These are phyloP conservation scores for Odontothrips loti DNA, from an alignment of 2,888 invertebrate species.

Conservation along the genomic window DNA sequence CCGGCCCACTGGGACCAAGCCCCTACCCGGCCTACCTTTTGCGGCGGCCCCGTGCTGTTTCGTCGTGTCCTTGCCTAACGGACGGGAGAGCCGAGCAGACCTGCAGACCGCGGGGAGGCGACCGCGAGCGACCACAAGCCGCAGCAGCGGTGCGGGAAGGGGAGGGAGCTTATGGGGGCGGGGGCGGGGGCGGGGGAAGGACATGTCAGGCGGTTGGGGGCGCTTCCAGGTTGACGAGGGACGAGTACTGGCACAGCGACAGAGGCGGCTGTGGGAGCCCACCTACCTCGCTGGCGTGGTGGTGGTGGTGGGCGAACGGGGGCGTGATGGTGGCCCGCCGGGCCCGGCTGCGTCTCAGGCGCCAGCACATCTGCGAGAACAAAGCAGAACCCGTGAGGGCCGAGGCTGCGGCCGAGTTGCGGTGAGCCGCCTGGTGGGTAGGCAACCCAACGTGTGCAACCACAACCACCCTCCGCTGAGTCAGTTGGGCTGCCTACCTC, in stretches of 20 bases:
- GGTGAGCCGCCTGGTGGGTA: too few relatives aligned
- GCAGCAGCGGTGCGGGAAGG: background rate
- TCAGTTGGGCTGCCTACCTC: too few relatives aligned
- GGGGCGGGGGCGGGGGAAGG: background rate
- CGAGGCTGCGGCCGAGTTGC: too few relatives aligned
- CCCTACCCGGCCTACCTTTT: too few relatives aligned
- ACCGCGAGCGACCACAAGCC: background rate
- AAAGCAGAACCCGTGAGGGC: background rate
- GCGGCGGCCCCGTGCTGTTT: background rate
- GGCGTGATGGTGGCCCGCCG: slow-evolving; percentile 13
- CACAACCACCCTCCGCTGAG: too few relatives aligned
- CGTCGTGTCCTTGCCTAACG: background rate
- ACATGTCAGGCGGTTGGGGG: slow-evolving; percentile 11
- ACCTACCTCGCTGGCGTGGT: background rate
- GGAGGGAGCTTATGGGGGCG: background rate
- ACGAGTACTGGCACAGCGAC: slow-evolving; percentile 24
- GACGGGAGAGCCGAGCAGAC: background rate
- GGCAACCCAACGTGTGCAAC: too few relatives aligned
- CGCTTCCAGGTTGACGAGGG: slow-evolving; percentile 25
- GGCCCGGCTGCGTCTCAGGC: background rate
- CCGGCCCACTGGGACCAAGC: too few relatives aligned
- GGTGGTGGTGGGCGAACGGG: slow-evolving; percentile 6
- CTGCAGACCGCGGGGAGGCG: background rate
- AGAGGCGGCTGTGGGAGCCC: background rate
- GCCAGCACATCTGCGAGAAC: slow-evolving; percentile 1